A percentile compares a stretch with the other conserved stretches of the same genome.
phyloP scores from a whole-genome alignment of 2,888 invertebrate genomes.

The Gastrophysa polygoni region DNA sequence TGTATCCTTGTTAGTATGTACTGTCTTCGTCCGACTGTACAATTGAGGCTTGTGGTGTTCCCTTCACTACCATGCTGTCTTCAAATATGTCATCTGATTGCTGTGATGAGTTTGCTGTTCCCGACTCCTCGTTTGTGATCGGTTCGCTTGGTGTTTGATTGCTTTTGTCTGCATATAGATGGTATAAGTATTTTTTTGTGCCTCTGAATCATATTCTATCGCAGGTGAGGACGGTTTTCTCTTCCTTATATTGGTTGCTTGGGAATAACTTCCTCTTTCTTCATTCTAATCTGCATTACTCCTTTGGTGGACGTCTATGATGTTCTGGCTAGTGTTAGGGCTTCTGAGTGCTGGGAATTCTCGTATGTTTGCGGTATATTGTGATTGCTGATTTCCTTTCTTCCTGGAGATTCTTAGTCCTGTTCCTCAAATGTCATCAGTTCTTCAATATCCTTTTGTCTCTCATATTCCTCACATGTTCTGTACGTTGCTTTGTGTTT shows the following conservation, averaged over 20 bases:
- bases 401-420: too few species aligned
- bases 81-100: neutral
- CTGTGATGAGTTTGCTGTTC: neutral
- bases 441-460: too few species aligned
- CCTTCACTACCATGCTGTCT: neutral
- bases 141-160: neutral
- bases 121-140: neutral
- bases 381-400: neutral
- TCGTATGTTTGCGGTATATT: neutral
- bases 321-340: neutral
- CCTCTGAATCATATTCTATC: neutral
- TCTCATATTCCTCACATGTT: too few species aligned
- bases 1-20: neutral
- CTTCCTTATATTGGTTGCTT: neutral
- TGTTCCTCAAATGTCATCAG: too few species aligned
- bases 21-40: neutral
- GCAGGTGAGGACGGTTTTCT: neutral
- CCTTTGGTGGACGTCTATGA: neutral
- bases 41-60: neutral
- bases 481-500: too few species aligned
- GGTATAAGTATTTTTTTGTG: neutral
- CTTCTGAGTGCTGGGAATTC: neutral
- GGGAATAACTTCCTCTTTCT: neutral
- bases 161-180: neutral
- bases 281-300: neutral